Base-by-base conservation (phyloP, 2,113 vertebrate genomes). In the Ailurus styani region DNA sequence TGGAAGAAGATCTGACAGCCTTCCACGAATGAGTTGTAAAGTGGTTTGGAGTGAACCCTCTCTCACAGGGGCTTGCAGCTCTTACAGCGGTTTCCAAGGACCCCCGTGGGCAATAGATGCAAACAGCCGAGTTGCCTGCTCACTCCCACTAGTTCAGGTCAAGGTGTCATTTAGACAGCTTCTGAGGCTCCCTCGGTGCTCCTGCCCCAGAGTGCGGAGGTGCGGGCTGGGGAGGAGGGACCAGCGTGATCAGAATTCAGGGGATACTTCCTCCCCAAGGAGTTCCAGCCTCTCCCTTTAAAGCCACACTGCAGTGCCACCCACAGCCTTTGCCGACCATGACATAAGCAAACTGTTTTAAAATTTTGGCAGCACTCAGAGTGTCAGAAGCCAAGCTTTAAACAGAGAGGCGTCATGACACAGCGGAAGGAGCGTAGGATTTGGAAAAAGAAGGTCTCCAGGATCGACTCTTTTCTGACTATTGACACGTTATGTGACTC, bases 341-440 rank as follows among this genome's bases (percentile, higher is more conserved):
- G 31, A 60, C 7, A 29, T n/a, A 64, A 87, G 62, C 54, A 70
- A 81, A 85, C 54, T 73, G 52, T 86, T 88, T 17, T 55, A 84
- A 88, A 66, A n/a, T 60, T 4, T 27, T 57, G 60, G 40, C 45
- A 45, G 34, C 0, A 3, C n/a, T 52, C 60, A 5, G 0, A 7
- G 45, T 7, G 25, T 54, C 90, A n/a, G 42, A 60, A 84, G 95
- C 73, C 93, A 88, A 54, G 47, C 40, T 79, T 84, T 45, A n/a
- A 81, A 47, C 57, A 31, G 45, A 66, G 15, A 50, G 50, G 52
- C 50, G 5, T 27, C 31, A 1, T 55, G 93, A 47, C 31, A 17
- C 31, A 27, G 40, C 14, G 23, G 73, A 81, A 78, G 10, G 14
- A 42, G 31, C 8, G 2, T 2, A 11, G 42, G 31, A 7, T 37